Evolutionary conservation across 2,888 invertebrate species (phyloP).

Genomic region (Drosophila mercatorum): DNA sequence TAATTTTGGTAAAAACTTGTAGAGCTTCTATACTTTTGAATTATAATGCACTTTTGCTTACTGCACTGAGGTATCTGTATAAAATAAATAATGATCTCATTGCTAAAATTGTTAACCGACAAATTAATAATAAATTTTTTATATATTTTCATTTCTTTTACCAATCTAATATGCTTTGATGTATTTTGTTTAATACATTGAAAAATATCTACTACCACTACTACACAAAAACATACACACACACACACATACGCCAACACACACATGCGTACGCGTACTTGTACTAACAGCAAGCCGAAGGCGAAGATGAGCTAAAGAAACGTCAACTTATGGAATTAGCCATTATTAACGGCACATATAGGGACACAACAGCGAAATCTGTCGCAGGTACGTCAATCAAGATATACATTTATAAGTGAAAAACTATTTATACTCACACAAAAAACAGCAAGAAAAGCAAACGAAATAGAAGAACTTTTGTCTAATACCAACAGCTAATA

Average conservation of each 20-base stretch:
- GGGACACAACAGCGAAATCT: constrained; percentile 96
- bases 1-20: no score
- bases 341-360: constrained; percentile 99
- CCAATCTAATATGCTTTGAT: constrained; percentile 75
- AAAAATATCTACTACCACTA: constrained; percentile 51
- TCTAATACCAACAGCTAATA: constrained; percentile 59
- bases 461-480: constrained; percentile 17
- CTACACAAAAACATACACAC: constrained; percentile 48
- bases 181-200: constrained; percentile 79
- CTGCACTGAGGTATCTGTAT: constrained; percentile 27
- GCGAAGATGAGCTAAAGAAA: constrained; percentile 99
- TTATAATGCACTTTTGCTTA: no score
- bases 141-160: constrained; percentile 68
- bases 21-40: no score
- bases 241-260: constrained; percentile 36
- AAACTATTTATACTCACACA: constrained; percentile 28
- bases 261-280: constrained; percentile 49
- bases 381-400: constrained; percentile 89
- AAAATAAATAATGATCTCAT: constrained; percentile 47
- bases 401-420: constrained; percentile 22
- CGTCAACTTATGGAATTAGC: constrained; percentile 99
- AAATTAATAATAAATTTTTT: constrained; percentile 63
- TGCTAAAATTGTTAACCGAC: constrained; percentile 68
- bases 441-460: constrained; percentile 18
- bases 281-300: constrained; percentile 95